These are phyloP conservation scores for Loris lydekkerianus DNA, from an alignment of 2,797 vertebrate species.

Conservation along the genomic window DNA sequence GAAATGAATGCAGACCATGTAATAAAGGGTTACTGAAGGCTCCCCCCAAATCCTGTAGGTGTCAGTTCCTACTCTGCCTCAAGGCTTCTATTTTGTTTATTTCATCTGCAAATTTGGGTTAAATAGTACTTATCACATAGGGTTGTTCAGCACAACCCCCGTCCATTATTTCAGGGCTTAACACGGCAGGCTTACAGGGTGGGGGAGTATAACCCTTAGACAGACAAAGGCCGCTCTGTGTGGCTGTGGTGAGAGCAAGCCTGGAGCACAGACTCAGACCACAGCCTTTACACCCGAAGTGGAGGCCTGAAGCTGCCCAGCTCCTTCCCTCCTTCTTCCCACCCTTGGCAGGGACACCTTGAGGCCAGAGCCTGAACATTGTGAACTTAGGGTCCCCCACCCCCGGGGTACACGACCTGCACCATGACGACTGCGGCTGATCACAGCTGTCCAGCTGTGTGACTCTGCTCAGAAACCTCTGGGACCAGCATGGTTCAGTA, in stretches of 20 bases:
- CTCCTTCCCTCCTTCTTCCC: accelerated
- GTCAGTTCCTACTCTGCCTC: accelerated
- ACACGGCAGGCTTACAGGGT: accelerated
- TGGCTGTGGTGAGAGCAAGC: accelerated
- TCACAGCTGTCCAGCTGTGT: too few species aligned
- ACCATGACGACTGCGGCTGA: accelerated
- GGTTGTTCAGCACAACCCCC: neutral
- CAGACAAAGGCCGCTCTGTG: accelerated
- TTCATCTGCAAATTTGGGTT: neutral
- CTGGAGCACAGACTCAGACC: accelerated
- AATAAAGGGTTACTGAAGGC: accelerated
- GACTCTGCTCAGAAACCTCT: neutral
- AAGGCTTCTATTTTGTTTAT: accelerated
- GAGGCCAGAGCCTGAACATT: neutral
- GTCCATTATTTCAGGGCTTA: accelerated
- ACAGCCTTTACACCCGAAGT: accelerated
- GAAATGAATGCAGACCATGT: accelerated
- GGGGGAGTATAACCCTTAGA: neutral
- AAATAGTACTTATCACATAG: too few species aligned
- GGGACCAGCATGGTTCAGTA: accelerated
- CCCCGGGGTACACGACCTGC: accelerated
- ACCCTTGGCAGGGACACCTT: accelerated
- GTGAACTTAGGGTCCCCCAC: neutral
- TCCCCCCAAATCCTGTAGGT: accelerated
- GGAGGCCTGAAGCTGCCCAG: accelerated